Percentiles rank a stretch among this genome's conserved stretches.
These are phyloP conservation scores for Blastobasis lacticolella DNA, from an alignment of 2,888 invertebrate species.

Conservation along the genomic window DNA sequence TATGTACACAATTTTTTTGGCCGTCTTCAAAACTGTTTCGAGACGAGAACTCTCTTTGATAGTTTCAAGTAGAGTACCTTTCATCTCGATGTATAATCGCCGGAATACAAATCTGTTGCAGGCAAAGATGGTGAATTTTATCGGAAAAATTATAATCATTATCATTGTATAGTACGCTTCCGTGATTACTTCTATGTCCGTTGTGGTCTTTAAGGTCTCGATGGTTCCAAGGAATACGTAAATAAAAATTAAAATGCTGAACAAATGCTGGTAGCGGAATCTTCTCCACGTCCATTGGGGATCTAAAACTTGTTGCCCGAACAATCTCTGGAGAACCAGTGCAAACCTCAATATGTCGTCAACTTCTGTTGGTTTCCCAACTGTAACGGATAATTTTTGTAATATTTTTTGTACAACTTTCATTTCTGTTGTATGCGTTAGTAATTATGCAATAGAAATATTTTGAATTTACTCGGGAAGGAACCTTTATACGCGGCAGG, in stretches of 20 bases:
- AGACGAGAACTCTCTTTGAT: slow-evolving; percentile 23
- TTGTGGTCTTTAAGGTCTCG: slow-evolving; percentile 24
- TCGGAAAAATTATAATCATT: slow-evolving; percentile 23
- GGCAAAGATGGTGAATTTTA: slow-evolving; percentile 34
- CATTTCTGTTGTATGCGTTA: slow-evolving; percentile 24
- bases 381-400: slow-evolving; percentile 30
- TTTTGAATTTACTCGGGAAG: too few relatives aligned
- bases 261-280: slow-evolving; percentile 25
- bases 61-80: slow-evolving; percentile 28
- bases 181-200: slow-evolving; percentile 26
- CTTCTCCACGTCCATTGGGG: slow-evolving; percentile 42
- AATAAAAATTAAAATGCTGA: slow-evolving; percentile 22
- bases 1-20: slow-evolving; percentile 20
- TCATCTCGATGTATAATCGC: slow-evolving; percentile 31
- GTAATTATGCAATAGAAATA: not conserved
- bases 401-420: slow-evolving; percentile 19
- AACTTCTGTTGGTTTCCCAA: slow-evolving; percentile 32
- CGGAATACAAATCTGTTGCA: slow-evolving; percentile 26
- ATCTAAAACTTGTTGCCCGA: slow-evolving; percentile 45
- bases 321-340: slow-evolving; percentile 32
- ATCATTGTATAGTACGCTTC: slow-evolving; percentile 43
- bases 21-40: slow-evolving; percentile 18
- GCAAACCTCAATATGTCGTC: slow-evolving; percentile 30
- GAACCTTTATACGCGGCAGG: too few relatives aligned
- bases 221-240: slow-evolving; percentile 45